These are phyloP conservation scores for Nothocercus julius DNA, from an alignment of 2,113 vertebrate species.

Conservation along the genomic window DNA sequence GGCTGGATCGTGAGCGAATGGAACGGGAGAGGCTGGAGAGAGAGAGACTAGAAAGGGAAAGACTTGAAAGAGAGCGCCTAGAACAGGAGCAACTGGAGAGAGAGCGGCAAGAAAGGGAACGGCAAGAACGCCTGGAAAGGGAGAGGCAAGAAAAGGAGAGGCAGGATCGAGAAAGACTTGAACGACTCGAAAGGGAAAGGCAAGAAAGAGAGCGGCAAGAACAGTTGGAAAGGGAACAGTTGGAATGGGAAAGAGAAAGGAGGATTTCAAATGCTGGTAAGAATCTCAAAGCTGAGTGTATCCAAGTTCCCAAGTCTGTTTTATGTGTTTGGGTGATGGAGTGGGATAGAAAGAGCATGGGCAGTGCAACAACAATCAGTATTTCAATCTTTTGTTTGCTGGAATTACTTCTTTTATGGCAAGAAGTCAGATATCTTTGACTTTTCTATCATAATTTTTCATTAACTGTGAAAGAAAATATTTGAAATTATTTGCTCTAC, in stretches of 20 bases:
- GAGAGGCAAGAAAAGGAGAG: constrained; percentile 79
- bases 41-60: constrained; percentile 80
- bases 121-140: constrained; percentile 80
- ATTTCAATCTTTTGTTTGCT: neutral
- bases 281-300: constrained; percentile 36
- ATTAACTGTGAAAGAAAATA: neutral
- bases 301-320: neutral
- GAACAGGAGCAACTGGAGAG: constrained; percentile 85
- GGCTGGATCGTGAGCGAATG: constrained; percentile 80
- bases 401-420: neutral
- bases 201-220: constrained; percentile 81
- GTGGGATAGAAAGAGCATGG: neutral
- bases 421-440: constrained; percentile 12
- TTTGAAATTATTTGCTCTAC: neutral
- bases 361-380: neutral
- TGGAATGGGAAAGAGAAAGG: constrained; percentile 92
- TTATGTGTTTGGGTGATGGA: neutral
- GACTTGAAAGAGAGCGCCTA: constrained; percentile 81
- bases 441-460: neutral
- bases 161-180: constrained; percentile 74
- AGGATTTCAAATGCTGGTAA: constrained; percentile 90
- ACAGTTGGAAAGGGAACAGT: constrained; percentile 78
- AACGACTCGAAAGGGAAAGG: constrained; percentile 74
- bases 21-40: constrained; percentile 82
- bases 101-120: constrained; percentile 76